Evolutionary conservation across 2,113 vertebrate genomes (phyloP).

Genomic region (cat (Felis catus)): F.catus_Fca126_mat1.0 CM031415.1:107804001-107804500

Average conservation of each 20-base stretch:
- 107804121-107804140: neutral
- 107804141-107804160: neutral
- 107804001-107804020: too few species aligned
- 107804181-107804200: neutral
- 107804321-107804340: neutral
- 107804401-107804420: neutral
- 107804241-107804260: neutral
- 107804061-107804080: too few species aligned
- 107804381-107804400: neutral
- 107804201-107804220: neutral
- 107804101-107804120: neutral
- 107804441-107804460: neutral
- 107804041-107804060: too few species aligned
- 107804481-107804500: neutral
- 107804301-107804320: neutral
- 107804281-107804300: neutral
- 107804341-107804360: neutral
- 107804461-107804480: neutral
- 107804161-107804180: neutral
- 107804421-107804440: neutral
- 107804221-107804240: neutral
- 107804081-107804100: too few species aligned
- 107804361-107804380: neutral
- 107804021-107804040: too few species aligned
- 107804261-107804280: neutral